Evolutionary conservation across 2,888 invertebrate genomes (phyloP).

Genomic region (Aphodius sticticus): DNA sequence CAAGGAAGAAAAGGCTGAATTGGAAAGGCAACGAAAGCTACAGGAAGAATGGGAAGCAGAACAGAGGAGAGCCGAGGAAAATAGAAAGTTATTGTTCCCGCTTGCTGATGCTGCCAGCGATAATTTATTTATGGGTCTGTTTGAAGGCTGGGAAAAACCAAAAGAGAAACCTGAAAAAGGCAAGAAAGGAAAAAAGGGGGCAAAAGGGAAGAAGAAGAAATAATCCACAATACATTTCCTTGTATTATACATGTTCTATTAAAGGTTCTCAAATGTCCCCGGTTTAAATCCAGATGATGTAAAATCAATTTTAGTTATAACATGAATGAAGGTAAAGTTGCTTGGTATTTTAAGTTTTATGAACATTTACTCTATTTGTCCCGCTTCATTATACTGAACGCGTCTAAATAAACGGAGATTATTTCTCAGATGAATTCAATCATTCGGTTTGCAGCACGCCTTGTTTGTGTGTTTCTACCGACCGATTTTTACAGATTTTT

Average conservation of each 20-base stretch:
- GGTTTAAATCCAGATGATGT: too few relatives aligned
- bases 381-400: too few relatives aligned
- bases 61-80: slow-evolving; percentile 48
- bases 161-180: slow-evolving; percentile 30
- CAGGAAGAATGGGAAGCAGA: slow-evolving; percentile 48
- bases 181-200: slow-evolving; percentile 33
- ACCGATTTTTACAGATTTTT: too few relatives aligned
- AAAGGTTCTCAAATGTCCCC: too few relatives aligned
- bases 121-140: slow-evolving; percentile 53
- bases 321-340: too few relatives aligned
- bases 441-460: too few relatives aligned
- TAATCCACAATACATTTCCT: neutral
- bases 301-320: too few relatives aligned
- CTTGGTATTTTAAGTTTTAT: too few relatives aligned
- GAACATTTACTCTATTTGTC: too few relatives aligned
- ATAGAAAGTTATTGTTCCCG: slow-evolving; percentile 55
- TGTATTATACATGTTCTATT: neutral
- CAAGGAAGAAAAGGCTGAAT: slow-evolving; percentile 46
- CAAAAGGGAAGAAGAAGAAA: slow-evolving; percentile 31
- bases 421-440: too few relatives aligned
- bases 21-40: slow-evolving; percentile 48
- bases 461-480: too few relatives aligned
- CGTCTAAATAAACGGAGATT: too few relatives aligned
- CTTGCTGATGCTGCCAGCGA: slow-evolving; percentile 54
- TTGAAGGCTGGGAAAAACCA: slow-evolving; percentile 52